These are phyloP conservation scores for Diorhabda carinulata DNA, from an alignment of 1,140 invertebrate species.

Conservation along the genomic window DNA sequence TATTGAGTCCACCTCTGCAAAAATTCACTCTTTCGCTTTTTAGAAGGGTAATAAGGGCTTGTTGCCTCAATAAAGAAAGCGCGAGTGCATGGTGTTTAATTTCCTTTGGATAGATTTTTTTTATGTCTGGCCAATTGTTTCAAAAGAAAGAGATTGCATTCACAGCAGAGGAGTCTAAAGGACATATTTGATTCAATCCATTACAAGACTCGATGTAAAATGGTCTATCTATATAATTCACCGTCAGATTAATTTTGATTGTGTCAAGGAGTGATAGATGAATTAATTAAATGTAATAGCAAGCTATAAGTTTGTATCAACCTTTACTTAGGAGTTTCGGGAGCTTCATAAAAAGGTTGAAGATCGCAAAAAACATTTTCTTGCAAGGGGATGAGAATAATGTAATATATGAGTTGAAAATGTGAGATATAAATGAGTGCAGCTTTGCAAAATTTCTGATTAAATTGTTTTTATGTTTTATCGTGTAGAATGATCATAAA, in stretches of 20 bases:
- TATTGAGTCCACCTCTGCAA: neutral
- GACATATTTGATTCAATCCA: neutral
- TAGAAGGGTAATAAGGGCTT: conserved; percentile 14
- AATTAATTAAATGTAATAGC: too few relatives aligned
- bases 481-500: conserved; percentile 12
- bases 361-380: too few relatives aligned
- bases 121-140: conserved; percentile 8
- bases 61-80: conserved; percentile 11
- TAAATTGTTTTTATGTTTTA: conserved; percentile 10
- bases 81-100: conserved; percentile 15
- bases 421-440: conserved; percentile 6
- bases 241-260: neutral
- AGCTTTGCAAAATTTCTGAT: conserved; percentile 6
- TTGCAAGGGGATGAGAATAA: too few relatives aligned
- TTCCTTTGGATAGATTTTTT: conserved; percentile 9
- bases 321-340: too few relatives aligned
- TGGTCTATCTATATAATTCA: neutral
- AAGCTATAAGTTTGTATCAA: too few relatives aligned
- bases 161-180: neutral
- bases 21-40: conserved; percentile 10
- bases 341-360: too few relatives aligned
- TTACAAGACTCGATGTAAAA: neutral
- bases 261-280: too few relatives aligned
- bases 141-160: neutral
- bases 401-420: neutral